Evolutionary conservation across 2,113 vertebrate species (phyloP).

Genomic region (Sturnira hondurensis): DNA sequence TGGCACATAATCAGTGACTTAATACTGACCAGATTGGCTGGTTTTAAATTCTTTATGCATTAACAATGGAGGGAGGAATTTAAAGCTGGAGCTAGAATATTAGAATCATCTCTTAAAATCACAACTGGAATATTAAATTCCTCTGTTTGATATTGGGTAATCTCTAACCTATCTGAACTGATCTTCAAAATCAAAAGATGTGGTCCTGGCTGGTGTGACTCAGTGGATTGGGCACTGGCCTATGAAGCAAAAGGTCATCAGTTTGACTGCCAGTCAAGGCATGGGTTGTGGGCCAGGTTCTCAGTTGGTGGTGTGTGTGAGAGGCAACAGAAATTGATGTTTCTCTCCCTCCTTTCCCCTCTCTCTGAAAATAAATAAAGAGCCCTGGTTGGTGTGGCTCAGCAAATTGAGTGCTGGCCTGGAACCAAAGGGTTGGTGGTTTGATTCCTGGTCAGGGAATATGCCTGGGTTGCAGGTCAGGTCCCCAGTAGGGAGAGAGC

Average conservation of each 20-base stretch:
- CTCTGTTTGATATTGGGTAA: background rate
- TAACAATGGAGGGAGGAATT: background rate
- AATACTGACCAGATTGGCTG: background rate
- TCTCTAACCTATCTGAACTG: background rate
- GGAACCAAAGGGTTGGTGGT: no score
- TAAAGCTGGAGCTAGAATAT: background rate
- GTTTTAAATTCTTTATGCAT: background rate
- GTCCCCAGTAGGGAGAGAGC: no score
- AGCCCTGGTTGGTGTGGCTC: no score
- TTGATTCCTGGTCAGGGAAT: no score
- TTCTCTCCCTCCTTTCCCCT: background rate
- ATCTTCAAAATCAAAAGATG: slow-evolving; percentile 45
- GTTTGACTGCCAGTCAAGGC: no score
- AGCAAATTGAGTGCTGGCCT: no score
- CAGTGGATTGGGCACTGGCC: no score
- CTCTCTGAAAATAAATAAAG: background rate
- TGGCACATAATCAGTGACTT: background rate
- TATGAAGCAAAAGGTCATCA: no score
- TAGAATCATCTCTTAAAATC: slow-evolving; percentile 7
- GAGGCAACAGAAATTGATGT: background rate
- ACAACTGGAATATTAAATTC: background rate
- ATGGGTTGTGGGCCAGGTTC: no score
- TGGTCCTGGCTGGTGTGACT: no score
- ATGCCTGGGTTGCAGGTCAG: no score
- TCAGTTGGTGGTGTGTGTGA: no score